A percentile compares a stretch with the other conserved stretches of the same genome.
These are phyloP conservation scores for Ardeotis arabs DNA, from an alignment of 2,113 vertebrate genomes.

Conservation along the genomic window DNA sequence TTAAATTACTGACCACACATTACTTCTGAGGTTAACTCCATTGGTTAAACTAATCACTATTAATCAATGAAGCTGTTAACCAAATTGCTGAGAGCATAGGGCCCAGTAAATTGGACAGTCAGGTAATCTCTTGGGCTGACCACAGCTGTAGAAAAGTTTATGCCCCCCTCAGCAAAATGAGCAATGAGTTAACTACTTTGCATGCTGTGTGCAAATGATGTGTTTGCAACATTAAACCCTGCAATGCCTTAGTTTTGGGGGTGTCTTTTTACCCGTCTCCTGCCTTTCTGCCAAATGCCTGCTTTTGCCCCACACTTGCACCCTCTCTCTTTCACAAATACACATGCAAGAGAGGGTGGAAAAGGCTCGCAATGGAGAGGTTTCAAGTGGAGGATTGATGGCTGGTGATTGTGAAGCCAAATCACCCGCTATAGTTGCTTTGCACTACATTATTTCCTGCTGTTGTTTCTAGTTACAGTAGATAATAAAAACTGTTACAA, in stretches of 20 bases:
- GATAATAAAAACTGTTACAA: conserved; percentile 74
- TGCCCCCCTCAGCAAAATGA: not conserved
- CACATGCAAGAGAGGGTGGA: not conserved
- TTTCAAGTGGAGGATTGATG: conserved; percentile 68
- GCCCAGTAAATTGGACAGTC: not conserved
- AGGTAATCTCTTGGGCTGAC: not conserved
- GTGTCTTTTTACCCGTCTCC: not conserved
- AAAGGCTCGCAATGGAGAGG: conserved; percentile 15
- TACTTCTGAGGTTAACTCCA: conserved; percentile 65
- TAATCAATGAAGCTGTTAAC: conserved; percentile 74
- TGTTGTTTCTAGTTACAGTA: conserved; percentile 73
- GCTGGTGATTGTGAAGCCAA: conserved; percentile 54
- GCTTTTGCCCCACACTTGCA: not conserved
- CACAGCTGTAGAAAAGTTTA: not conserved
- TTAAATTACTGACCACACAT: conserved; percentile 57
- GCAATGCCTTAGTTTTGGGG: not conserved
- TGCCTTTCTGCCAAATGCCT: not conserved
- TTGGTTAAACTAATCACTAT: conserved; percentile 74
- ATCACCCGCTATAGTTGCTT: conserved; percentile 59
- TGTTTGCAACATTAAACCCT: not conserved
- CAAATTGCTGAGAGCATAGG: conserved; percentile 41
- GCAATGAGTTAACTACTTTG: not conserved
- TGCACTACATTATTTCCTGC: conserved; percentile 60
- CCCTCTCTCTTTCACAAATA: not conserved
- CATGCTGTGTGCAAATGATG: not conserved